Evolutionary conservation across 1,140 invertebrate genomes (phyloP), one percentile per base, ranked within the genome.

Genomic region (Papilio aristodemus): DNA sequence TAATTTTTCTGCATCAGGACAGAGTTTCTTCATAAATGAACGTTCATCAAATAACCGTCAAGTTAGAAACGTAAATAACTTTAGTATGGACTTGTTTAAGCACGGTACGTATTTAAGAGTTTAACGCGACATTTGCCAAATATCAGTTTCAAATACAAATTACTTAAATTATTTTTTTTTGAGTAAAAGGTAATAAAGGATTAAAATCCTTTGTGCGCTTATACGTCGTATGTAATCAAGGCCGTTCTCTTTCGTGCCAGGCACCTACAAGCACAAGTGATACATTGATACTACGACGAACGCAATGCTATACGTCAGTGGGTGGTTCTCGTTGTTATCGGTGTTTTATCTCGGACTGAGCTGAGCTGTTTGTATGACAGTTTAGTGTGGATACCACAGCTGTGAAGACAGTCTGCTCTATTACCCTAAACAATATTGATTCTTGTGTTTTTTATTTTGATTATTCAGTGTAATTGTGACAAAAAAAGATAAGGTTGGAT

Each of bases 241-340:
- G 87, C 83, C 88, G 88, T 84, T 67, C 78, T 76, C 58, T 77
- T 67, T 70, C 77, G 88, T 90, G 80, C 86, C 88, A 79, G 87
- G 86, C 77, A 89, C 87, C 60, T 71, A 73, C 68, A 66, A 67
- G 14, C 63, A 25, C 22, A 46, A 63, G 38, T 43, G 41, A 46
- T 66, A 66, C 22, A 66, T 50, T 66, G 76, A 76, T 76, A 79
- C 73, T 75, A 76, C 57, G 70, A 69, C 69, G 71, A 75, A 62
- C 71, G 66, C 68, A 74, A 68, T 72, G 67, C 59, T 72, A 69
- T 50, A 68, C 68, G 64, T 72, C 54, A 67, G 81, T 86, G 83
- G 86, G 85, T 86, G 83, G 80, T 83, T 85, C 70, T 78, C 71
- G 69, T 68, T 80, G 73, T 79, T 78, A 80, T 81, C 71, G 80